phyloP scores from a whole-genome alignment of 2,888 invertebrate genomes.

The Chydorus sphaericus region DNA sequence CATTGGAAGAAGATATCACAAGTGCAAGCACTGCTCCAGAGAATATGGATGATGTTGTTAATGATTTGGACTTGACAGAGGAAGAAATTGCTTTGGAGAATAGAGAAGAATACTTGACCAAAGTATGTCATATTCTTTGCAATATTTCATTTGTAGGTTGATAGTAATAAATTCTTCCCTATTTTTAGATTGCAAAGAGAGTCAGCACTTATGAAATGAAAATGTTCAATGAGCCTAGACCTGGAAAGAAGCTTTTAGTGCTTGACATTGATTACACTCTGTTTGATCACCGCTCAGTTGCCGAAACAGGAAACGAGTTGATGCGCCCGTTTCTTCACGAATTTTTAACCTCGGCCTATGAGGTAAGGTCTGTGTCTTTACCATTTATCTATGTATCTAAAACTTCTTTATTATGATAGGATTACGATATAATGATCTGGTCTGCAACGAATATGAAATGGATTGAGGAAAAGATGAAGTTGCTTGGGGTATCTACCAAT shows the following conservation, averaged over 20 bases:
- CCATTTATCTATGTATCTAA: too few relatives aligned
- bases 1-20: slow-evolving; percentile 77
- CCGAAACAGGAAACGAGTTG: slow-evolving; percentile 70
- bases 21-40: slow-evolving; percentile 66
- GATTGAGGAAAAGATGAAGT: slow-evolving; percentile 93
- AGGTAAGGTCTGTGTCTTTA: slow-evolving; percentile 25
- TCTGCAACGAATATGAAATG: slow-evolving; percentile 97
- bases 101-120: slow-evolving; percentile 39
- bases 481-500: slow-evolving; percentile 70
- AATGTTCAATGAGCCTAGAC: slow-evolving; percentile 61
- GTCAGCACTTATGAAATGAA: slow-evolving; percentile 34
- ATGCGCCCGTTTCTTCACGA: slow-evolving; percentile 94
- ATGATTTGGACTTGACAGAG: slow-evolving; percentile 81
- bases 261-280: slow-evolving; percentile 92
- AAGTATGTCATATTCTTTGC: slow-evolving; percentile 24
- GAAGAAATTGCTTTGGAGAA: slow-evolving; percentile 58
- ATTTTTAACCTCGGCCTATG: slow-evolving; percentile 72
- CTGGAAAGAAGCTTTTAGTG: slow-evolving; percentile 77
- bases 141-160: too few relatives aligned
- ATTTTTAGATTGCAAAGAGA: slow-evolving; percentile 25
- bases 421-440: slow-evolving; percentile 96
- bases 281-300: slow-evolving; percentile 87
- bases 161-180: too few relatives aligned
- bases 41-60: slow-evolving; percentile 69
- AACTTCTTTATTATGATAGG: slow-evolving; percentile 23